Conservation (phyloP, 2,888 invertebrate genomes). For the Cordylochernes scorpioides region DNA sequence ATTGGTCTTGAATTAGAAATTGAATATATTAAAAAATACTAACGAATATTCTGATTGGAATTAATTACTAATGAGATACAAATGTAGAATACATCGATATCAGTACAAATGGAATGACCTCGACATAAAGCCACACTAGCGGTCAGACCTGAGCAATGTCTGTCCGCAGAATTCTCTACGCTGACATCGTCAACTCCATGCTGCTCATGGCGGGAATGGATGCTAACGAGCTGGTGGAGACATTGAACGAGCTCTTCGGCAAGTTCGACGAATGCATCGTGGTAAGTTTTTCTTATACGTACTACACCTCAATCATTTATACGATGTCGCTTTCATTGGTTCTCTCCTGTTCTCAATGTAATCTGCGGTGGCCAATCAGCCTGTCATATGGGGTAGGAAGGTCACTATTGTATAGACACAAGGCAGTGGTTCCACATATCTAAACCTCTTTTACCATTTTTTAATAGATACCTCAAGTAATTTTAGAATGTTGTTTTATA, state of each 20-base stretch:
- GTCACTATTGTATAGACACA: no score
- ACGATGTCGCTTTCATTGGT: conserved; percentile 2
- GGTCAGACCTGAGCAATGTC: conserved; percentile 5
- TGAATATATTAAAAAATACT: neutral
- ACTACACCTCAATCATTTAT: conserved; percentile 1
- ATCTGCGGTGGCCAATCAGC: no score
- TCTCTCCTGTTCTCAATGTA: conserved; percentile 1
- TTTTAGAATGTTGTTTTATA: no score
- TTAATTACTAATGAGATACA: no score
- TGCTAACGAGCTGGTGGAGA: conserved; percentile 52
- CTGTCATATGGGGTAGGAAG: no score
- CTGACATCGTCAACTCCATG: conserved; percentile 79
- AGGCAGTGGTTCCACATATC: no score
- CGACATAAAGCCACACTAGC: no score
- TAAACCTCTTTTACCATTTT: no score
- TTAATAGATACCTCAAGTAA: no score
- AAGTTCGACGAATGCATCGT: conserved; percentile 71
- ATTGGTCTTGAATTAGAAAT: neutral
- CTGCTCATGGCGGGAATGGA: conserved; percentile 53
- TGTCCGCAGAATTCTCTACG: conserved; percentile 42
- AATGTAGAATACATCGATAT: no score
- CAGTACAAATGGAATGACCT: no score
- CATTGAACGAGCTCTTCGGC: conserved; percentile 66
- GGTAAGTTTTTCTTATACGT: conserved; percentile 25
- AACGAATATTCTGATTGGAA: neutral